A percentile compares a stretch with the other conserved stretches of the same genome.
phyloP scores from a whole-genome alignment of 2,797 vertebrate genomes.

The Falco biarmicus region DNA sequence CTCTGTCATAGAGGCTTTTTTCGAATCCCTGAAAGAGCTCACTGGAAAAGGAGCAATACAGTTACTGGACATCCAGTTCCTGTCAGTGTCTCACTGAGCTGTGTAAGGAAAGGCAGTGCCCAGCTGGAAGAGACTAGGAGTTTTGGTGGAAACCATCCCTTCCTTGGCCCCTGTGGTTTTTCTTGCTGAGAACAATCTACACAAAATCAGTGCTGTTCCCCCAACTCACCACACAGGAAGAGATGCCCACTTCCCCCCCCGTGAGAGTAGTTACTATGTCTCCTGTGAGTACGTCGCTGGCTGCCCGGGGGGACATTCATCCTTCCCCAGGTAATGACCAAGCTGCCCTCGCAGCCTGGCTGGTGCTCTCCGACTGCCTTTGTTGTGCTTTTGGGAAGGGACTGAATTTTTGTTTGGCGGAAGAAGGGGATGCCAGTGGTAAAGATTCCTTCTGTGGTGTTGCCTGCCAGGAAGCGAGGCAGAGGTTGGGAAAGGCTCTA shows the following conservation, averaged over 20 bases:
- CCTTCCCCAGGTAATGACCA: background rate
- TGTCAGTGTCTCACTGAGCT: background rate
- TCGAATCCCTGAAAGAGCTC: conserved; percentile 2
- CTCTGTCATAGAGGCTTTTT: background rate
- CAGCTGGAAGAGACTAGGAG: background rate
- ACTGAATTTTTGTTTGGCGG: background rate
- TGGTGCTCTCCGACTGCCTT: background rate
- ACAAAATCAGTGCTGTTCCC: background rate
- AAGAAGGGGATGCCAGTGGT: conserved; percentile 56
- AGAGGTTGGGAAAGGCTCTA: conserved; percentile 41
- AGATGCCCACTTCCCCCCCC: background rate
- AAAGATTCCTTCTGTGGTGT: conserved; percentile 47
- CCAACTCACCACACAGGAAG: background rate
- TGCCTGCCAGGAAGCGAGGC: conserved; percentile 60
- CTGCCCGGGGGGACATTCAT: background rate
- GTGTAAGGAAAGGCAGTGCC: background rate
- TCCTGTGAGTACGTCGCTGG: background rate
- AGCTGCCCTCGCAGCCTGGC: background rate
- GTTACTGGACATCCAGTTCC: background rate
- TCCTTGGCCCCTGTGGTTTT: background rate
- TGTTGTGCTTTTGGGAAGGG: conserved; percentile 21
- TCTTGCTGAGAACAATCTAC: background rate
- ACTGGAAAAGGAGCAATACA: background rate
- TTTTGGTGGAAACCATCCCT: background rate
- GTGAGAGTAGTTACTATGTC: background rate